Conservation (phyloP, 2,113 vertebrate species). For the Petromus typicus region DNA sequence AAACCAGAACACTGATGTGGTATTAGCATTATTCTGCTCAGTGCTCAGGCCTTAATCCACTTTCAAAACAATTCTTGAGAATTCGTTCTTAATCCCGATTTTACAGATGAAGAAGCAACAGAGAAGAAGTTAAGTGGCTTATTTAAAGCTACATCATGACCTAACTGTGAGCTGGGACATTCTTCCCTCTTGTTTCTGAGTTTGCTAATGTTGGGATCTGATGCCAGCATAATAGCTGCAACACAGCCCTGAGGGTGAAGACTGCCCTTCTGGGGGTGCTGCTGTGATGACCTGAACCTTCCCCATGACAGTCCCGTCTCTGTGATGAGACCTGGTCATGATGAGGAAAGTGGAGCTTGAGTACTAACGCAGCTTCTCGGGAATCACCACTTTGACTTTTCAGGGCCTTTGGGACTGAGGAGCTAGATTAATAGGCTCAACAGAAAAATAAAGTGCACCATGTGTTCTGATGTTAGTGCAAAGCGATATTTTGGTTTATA, state of each 20-base stretch:
- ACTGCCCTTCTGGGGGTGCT: not conserved
- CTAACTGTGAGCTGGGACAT: not conserved
- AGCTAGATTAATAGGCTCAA: not conserved
- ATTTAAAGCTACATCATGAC: slow-evolving; percentile 58
- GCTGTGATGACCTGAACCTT: not conserved
- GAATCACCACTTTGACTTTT: not conserved
- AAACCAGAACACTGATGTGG: slow-evolving; percentile 24
- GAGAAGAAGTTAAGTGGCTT: slow-evolving; percentile 66
- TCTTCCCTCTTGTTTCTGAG: slow-evolving; percentile 28
- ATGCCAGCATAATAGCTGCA: not conserved
- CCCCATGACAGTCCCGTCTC: not conserved
- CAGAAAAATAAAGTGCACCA: not conserved
- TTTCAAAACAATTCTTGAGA: slow-evolving; percentile 67
- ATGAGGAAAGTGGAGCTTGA: not conserved
- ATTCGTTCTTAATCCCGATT: slow-evolving; percentile 71
- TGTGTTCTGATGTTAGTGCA: not conserved
- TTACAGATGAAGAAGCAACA: slow-evolving; percentile 69
- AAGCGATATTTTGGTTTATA: not conserved
- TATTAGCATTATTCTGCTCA: slow-evolving; percentile 48
- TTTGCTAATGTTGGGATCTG: slow-evolving; percentile 41
- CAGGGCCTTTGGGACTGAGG: not conserved
- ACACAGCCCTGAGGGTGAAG: not conserved
- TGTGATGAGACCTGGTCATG: not conserved
- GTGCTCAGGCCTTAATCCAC: not conserved
- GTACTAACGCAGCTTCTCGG: slow-evolving; percentile 7